These are phyloP conservation scores for Colinus virginianus DNA, from an alignment of 2,113 vertebrate genomes.

Conservation along the genomic window DNA sequence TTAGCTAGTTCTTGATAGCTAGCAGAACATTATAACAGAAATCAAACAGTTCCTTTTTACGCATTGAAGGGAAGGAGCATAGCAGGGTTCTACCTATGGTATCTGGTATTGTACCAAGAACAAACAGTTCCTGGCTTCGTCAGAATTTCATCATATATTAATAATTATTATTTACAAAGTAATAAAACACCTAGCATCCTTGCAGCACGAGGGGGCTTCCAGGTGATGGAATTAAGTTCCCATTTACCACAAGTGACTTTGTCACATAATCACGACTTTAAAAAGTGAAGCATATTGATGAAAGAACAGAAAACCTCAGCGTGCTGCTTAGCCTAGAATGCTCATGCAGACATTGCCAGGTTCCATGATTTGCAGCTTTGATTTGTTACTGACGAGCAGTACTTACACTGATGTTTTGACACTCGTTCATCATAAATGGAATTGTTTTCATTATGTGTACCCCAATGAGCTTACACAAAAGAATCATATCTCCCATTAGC, in stretches of 20 bases:
- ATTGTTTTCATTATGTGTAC: background rate
- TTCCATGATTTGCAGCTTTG: background rate
- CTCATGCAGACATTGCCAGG: background rate
- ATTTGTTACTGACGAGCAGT: background rate
- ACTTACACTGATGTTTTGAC: background rate
- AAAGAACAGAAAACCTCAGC: background rate
- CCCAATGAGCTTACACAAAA: background rate
- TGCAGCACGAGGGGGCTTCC: background rate
- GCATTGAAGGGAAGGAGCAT: background rate
- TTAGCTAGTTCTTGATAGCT: background rate
- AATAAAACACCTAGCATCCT: background rate
- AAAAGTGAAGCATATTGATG: no score
- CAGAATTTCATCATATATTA: background rate
- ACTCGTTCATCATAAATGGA: background rate
- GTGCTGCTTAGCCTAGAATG: background rate
- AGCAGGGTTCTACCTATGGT: background rate
- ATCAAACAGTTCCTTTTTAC: background rate
- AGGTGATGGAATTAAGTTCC: no score
- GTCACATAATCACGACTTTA: background rate
- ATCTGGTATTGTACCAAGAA: background rate
- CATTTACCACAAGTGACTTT: no score
- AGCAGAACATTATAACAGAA: background rate
- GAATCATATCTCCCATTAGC: background rate
- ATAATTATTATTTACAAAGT: background rate
- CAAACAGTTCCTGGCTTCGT: background rate